Evolutionary conservation across 2,113 vertebrate species (phyloP).

Genomic region (Corythaeola cristata): DNA sequence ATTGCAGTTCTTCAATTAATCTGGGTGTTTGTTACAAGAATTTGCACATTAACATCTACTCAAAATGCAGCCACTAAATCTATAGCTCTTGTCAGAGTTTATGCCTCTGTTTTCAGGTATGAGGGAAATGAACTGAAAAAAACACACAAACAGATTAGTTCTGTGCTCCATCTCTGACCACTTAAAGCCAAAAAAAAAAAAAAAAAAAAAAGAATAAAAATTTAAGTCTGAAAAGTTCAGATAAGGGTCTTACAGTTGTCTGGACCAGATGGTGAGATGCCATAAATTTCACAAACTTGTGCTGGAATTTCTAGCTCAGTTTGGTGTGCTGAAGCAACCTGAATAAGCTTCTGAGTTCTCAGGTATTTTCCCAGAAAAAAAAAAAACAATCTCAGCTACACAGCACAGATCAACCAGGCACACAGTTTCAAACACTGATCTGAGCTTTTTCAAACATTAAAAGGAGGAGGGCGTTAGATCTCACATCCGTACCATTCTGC

Average conservation of each 20-base stretch:
- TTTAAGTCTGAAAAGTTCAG: background rate
- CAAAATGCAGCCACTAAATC: background rate
- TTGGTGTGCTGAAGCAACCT: background rate
- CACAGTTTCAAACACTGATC: background rate
- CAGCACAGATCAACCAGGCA: background rate
- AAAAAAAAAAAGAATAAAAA: background rate
- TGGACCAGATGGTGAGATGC: background rate
- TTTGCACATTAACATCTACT: slow-evolving; percentile 22
- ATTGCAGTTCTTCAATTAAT: slow-evolving; percentile 37
- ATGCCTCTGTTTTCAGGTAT: background rate
- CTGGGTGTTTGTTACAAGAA: background rate
- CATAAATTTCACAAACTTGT: background rate
- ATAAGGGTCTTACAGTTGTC: background rate
- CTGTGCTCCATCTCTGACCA: background rate
- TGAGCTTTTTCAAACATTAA: background rate
- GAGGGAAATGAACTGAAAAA: background rate
- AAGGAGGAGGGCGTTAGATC: background rate
- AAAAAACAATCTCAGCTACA: background rate
- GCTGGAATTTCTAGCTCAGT: background rate
- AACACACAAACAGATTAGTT: fast-evolving
- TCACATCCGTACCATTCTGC: background rate
- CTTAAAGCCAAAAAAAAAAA: background rate
- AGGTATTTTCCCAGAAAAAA: background rate
- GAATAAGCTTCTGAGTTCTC: background rate
- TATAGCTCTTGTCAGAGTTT: background rate